These are phyloP conservation scores for Drosophila murphyi DNA, from an alignment of 1,140 invertebrate genomes.

Conservation along the genomic window DNA sequence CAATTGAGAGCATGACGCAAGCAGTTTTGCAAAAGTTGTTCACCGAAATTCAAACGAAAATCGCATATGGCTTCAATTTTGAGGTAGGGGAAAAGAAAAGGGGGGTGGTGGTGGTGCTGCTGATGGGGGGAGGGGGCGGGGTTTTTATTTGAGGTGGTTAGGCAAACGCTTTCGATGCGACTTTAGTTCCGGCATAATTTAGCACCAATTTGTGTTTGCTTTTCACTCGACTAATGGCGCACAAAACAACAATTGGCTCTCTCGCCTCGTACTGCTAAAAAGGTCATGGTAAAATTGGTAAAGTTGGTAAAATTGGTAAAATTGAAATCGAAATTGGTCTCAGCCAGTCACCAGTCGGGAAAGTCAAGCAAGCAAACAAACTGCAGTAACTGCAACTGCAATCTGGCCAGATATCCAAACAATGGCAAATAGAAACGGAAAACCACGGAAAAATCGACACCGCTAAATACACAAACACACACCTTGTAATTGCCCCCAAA, in stretches of 20 bases:
- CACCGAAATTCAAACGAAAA: neutral
- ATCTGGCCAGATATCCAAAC: slow-evolving; percentile 49
- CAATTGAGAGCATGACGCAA: slow-evolving; percentile 66
- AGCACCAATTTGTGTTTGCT: slow-evolving; percentile 81
- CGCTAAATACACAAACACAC: slow-evolving; percentile 22
- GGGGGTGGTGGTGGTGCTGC: neutral
- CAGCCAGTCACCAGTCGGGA: slow-evolving; percentile 42
- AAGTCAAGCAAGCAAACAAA: slow-evolving; percentile 57
- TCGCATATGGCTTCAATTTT: slow-evolving; percentile 55
- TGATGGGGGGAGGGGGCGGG: neutral
- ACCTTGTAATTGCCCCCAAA: slow-evolving; percentile 53
- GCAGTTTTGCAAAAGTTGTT: slow-evolving; percentile 8
- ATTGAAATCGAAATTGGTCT: slow-evolving; percentile 78
- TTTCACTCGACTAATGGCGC: slow-evolving; percentile 73
- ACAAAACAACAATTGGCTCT: slow-evolving; percentile 48
- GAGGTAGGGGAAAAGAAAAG: neutral
- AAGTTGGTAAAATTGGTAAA: slow-evolving; percentile 35
- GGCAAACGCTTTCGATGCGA: slow-evolving; percentile 29
- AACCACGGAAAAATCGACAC: slow-evolving; percentile 33
- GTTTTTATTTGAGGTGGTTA: too few species aligned
- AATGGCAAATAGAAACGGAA: slow-evolving; percentile 55
- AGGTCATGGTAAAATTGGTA: slow-evolving; percentile 78
- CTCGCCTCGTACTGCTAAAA: slow-evolving; percentile 45
- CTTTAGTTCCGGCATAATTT: slow-evolving; percentile 77
- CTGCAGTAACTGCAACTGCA: slow-evolving; percentile 19